Evolutionary conservation across 2,113 vertebrate genomes (phyloP).

Genomic region (Micromys minutus): DNA sequence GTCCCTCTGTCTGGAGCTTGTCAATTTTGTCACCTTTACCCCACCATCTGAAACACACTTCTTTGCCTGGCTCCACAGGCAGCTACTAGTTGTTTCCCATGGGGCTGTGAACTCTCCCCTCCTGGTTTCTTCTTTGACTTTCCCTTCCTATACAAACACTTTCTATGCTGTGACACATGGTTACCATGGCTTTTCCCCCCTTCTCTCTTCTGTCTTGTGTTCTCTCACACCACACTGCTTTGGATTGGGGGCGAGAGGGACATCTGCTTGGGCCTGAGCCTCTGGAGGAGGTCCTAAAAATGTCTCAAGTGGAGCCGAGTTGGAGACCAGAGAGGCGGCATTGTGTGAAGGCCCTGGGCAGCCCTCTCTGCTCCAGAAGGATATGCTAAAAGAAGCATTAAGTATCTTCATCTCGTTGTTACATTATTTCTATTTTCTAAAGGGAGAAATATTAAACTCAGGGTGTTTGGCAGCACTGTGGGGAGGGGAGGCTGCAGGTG

Average conservation of each 20-base stretch:
- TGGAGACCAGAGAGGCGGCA: conserved; percentile 77
- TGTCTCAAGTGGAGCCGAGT: conserved; percentile 70
- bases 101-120: not conserved
- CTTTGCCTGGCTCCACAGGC: not conserved
- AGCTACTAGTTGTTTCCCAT: not conserved
- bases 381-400: conserved; percentile 61
- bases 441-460: conserved; percentile 47
- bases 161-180: conserved; percentile 68
- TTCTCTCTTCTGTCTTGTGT: conserved; percentile 55
- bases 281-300: conserved; percentile 81
- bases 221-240: conserved; percentile 69
- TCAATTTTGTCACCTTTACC: not conserved
- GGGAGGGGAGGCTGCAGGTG: not conserved
- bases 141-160: conserved; percentile 51
- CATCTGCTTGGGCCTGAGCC: conserved; percentile 79
- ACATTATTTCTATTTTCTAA: conserved; percentile 52
- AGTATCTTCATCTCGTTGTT: conserved; percentile 37
- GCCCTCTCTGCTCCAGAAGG: conserved; percentile 67
- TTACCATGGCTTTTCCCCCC: conserved; percentile 40
- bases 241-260: conserved; percentile 76
- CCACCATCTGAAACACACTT: not conserved
- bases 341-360: conserved; percentile 72
- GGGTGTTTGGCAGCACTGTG: conserved; percentile 34
- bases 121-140: conserved; percentile 53
- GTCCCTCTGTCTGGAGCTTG: not conserved